phyloP scores from a whole-genome alignment of 2,113 vertebrate species.

The Sciurus niger region DNA sequence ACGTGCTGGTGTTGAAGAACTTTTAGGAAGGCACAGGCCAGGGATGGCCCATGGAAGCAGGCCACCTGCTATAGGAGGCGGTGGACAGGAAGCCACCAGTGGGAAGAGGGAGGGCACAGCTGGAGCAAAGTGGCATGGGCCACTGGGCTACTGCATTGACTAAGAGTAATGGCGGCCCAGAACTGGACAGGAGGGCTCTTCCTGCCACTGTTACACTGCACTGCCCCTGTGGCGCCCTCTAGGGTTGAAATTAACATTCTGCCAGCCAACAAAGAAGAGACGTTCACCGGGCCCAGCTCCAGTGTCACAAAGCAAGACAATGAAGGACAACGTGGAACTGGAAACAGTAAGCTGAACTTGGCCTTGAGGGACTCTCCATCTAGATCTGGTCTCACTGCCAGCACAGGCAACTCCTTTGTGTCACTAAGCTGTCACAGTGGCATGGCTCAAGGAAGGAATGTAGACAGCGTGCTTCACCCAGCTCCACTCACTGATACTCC shows the following conservation, averaged over 20 bases:
- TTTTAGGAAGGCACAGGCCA: neutral
- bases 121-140: neutral
- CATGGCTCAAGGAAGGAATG: neutral
- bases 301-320: neutral
- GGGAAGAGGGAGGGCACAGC: neutral
- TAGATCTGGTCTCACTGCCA: neutral
- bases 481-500: neutral
- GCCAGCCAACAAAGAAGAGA: neutral
- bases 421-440: neutral
- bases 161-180: neutral
- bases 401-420: neutral
- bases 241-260: neutral
- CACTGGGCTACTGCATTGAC: neutral
- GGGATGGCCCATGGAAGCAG: neutral
- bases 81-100: neutral
- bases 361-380: no score
- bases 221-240: neutral
- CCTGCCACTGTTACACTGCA: neutral
- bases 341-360: neutral
- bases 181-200: neutral
- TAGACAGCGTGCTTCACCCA: rapidly evolving
- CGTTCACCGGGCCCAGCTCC: neutral
- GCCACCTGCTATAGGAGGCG: neutral
- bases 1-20: neutral
- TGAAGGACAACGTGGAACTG: neutral